Evolutionary conservation across 2,888 invertebrate species (phyloP), one percentile per base, ranked within the genome.

Genomic region (Taphrorychus bicolor): DNA sequence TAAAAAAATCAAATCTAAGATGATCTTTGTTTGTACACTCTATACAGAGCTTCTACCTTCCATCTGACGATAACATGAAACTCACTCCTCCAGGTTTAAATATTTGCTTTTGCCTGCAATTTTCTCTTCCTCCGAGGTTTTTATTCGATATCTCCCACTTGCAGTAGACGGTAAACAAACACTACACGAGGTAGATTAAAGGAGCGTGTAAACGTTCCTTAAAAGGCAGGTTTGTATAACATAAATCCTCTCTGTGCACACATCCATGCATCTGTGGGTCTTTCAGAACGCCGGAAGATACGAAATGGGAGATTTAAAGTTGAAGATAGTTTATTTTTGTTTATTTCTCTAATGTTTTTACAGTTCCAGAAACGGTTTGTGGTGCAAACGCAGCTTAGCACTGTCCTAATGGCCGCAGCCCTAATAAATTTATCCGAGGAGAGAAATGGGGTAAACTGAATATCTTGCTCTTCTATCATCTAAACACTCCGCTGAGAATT

Each of bases 81-180:
- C n/a, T n/a, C 32, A 11, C 32, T 32, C 32, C 32, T 32, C 32
- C 7, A 3, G 11, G 9, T 11, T 32, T 16, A 45, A 45, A 45
- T 45, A 45, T 45, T 45, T 14, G 7, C 14, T 16, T 32, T 4
- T 45, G 7, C 45, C 17, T 14, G 45, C 45, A 45, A 53, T 53
- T 53, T 21, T 23, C 53, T 16, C 9, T 53, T 23, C 21, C 53
- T 53, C 14, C 22, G 18, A 16, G 14, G 17, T 22, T 54, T 54
- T 54, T 54, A 32, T 54, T 54, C 17, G 24, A 54, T 54, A 54
- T 54, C 54, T 32, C 16, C 54, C 40, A 54, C 54, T 24, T 54
- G 40, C 54, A n/a, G 54, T n/a, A 22, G 11, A 24, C 54, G 16
- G 22, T 32, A 54, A 24, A 40, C 24, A 54, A 54, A 32, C 54